Conservation (phyloP, 2,113 vertebrate genomes). For the Paramisgurnus dabryanus region DNA sequence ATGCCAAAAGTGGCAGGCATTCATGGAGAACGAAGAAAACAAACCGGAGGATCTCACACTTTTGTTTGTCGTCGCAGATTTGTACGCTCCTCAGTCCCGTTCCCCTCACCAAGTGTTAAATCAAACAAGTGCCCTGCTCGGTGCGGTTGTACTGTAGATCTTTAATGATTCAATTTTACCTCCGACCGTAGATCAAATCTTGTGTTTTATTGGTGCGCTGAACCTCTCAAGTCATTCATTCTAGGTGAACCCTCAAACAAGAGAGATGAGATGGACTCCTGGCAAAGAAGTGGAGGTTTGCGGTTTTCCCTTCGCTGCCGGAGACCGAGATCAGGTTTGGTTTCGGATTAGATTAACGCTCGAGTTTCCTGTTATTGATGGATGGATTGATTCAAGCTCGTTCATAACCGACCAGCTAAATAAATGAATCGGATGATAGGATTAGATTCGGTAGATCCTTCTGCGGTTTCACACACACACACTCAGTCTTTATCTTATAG, state of each 20-base stretch:
- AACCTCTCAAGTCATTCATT: constrained; percentile 23
- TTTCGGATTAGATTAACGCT: constrained; percentile 23
- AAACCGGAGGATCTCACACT: constrained; percentile 7
- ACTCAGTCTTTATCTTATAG: background rate
- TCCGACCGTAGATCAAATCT: constrained; percentile 5
- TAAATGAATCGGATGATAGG: constrained; percentile 30
- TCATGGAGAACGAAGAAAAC: constrained; percentile 22
- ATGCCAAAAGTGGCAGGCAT: constrained; percentile 26
- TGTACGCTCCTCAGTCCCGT: background rate
- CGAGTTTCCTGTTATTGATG: constrained; percentile 33
- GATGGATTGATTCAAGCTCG: constrained; percentile 20
- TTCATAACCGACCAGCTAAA: constrained; percentile 1
- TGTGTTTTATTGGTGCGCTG: background rate
- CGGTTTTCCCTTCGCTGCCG: constrained; percentile 26
- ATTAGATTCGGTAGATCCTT: constrained; percentile 14
- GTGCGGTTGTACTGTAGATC: background rate
- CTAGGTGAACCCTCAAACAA: background rate
- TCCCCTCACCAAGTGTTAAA: background rate
- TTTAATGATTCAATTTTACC: constrained; percentile 10
- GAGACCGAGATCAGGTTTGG: constrained; percentile 32
- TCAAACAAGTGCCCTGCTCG: too few species aligned
- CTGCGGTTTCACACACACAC: constrained; percentile 28
- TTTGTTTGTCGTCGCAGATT: background rate
- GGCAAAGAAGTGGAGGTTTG: constrained; percentile 5
- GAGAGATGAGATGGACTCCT: constrained; percentile 21